Base-by-base conservation (phyloP, 2,113 vertebrate species). In the Emydocephalus ijimae region DNA sequence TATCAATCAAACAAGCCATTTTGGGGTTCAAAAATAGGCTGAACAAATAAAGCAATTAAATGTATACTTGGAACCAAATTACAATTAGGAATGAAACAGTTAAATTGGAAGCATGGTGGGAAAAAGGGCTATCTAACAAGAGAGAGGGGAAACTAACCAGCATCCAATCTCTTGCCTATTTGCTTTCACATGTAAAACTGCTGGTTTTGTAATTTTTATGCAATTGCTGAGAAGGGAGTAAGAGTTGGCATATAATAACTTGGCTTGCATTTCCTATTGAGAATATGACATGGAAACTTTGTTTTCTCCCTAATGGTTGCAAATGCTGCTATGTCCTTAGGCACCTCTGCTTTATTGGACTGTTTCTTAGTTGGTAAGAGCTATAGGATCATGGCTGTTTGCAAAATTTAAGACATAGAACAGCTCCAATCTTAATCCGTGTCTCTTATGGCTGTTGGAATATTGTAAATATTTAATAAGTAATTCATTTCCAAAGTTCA, bases 401-500 rank as follows among this genome's bases (percentile, higher is more conserved):
- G 64, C 91, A 85, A 54, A 89, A 89, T 92, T 89, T 89, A 85
- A 39, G n/a, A 26, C 26, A 29, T 39, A 8, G 81, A 89, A 57
- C 3, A 57, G 39, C 39, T 54, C 87, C 15, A 61, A 15, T 56
- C 87, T 85, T 89, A 89, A 89, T 89, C n/a, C 52, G 64, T 89
- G 87, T 15, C 39, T 89, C 87, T 89, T 81, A 57, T 57, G 48
- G 39, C 52, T 89, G 87, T 89, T 89, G 81, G 52, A 92, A 57
- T 92, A 89, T 18, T 89, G 54, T 92, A 92, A 89, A 92, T 92
- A 57, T 92, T 92, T 92, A 92, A 92, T 89, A 81, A 89, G 87
- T 24, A 7, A 29, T 69, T 89, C 52, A 23, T 92, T 92, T 57
- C 87, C n/a, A 56, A 89, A 89, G 61, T 89, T 89, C 39, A 85